Conservation (phyloP, 2,113 vertebrate species). For the Callaeas wilsoni region DNA sequence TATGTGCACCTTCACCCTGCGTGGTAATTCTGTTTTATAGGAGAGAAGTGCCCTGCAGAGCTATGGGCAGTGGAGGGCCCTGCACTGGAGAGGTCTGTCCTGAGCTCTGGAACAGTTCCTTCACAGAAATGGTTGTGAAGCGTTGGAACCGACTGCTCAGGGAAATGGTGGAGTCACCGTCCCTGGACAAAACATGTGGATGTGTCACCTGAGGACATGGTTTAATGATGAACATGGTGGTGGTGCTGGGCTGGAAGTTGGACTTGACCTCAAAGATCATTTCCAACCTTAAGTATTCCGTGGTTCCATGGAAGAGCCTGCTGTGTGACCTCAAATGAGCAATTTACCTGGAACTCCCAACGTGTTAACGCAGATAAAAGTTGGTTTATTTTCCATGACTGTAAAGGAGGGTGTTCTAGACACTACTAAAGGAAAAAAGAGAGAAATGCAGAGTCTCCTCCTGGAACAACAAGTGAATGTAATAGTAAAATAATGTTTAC, state of each 20-base stretch:
- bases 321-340: neutral
- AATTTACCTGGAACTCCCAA: neutral
- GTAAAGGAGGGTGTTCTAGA: neutral
- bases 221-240: neutral
- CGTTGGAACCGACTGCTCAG: neutral
- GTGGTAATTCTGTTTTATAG: neutral
- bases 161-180: neutral
- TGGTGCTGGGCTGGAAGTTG: neutral
- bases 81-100: no score
- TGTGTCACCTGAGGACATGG: neutral
- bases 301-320: neutral
- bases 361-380: fast-evolving
- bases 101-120: neutral
- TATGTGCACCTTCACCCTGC: fast-evolving
- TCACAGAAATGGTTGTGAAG: neutral
- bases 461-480: neutral
- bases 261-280: neutral
- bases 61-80: neutral
- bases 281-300: neutral
- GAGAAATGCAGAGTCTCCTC: neutral
- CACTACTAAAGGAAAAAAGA: neutral
- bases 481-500: neutral
- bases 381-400: neutral
- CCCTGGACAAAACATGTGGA: neutral
- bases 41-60: neutral